Percentiles rank a stretch among this genome's conserved stretches.
Conservation (phyloP, 2,797 vertebrate genomes). For the Acipenser ruthenus region DNA sequence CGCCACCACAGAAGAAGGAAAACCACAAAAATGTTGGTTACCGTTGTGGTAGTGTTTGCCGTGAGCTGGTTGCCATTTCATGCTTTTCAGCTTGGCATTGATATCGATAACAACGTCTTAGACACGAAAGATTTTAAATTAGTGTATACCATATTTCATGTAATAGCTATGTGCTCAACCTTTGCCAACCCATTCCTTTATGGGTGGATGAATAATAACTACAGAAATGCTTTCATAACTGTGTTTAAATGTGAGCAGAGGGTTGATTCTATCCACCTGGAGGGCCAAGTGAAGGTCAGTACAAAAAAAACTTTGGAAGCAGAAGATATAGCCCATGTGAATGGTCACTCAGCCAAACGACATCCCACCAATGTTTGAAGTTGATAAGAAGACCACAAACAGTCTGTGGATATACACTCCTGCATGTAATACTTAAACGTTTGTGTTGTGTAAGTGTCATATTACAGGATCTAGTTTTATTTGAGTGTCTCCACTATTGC, state of each 20-base stretch:
- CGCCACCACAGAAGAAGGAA: slow-evolving; percentile 75
- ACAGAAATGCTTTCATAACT: slow-evolving; percentile 79
- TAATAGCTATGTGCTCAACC: slow-evolving; percentile 89
- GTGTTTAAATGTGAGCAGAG: slow-evolving; percentile 76
- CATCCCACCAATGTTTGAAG: no score
- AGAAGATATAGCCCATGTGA: slow-evolving; percentile 12
- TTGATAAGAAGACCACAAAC: no score
- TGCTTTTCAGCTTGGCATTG: slow-evolving; percentile 85
- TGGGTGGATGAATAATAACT: slow-evolving; percentile 95
- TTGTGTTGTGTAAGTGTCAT: no score
- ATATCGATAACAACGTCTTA: slow-evolving; percentile 76
- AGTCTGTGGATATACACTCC: no score
- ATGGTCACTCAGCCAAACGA: no score
- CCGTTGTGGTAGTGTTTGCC: slow-evolving; percentile 86
- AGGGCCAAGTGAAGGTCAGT: slow-evolving; percentile 50
- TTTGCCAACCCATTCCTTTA: slow-evolving; percentile 92
- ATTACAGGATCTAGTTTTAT: no score
- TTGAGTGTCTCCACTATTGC: no score
- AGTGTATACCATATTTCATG: slow-evolving; percentile 85
- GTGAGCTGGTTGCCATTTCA: slow-evolving; percentile 91
- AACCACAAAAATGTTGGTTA: slow-evolving; percentile 90
- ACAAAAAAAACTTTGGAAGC: slow-evolving; percentile 36
- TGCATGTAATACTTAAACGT: no score
- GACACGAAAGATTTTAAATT: slow-evolving; percentile 82
- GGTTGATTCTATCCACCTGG: slow-evolving; percentile 57